Evolutionary conservation across 2,113 vertebrate genomes (phyloP).

Genomic region (Ageneiosus marmoratus): DNA sequence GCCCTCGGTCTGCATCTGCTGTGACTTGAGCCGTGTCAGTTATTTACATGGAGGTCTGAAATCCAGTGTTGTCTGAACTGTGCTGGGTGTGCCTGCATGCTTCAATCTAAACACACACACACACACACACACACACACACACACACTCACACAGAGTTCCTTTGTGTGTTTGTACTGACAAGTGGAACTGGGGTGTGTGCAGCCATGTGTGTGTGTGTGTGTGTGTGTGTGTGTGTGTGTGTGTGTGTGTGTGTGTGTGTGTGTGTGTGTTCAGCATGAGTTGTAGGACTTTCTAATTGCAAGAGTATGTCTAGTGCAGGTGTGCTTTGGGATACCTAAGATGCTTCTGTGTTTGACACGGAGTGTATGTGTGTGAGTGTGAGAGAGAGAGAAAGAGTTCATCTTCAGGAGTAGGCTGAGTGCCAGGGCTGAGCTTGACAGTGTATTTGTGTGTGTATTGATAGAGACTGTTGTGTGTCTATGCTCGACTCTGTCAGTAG

Average conservation of each 20-base stretch:
- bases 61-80: slow-evolving; percentile 12
- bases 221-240: slow-evolving; percentile 28
- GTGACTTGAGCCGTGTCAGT: background rate
- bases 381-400: background rate
- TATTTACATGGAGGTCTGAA: background rate
- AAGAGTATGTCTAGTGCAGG: slow-evolving; percentile 19
- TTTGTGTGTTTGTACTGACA: slow-evolving; percentile 40
- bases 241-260: slow-evolving; percentile 8
- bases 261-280: slow-evolving; percentile 18
- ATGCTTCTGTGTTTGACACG: slow-evolving; percentile 16
- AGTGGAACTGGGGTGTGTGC: slow-evolving; percentile 26
- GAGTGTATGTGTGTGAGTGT: background rate
- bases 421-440: background rate
- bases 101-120: background rate
- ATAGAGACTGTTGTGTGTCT: slow-evolving; percentile 29
- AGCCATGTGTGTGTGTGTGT: background rate
- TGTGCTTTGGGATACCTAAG: slow-evolving; percentile 9
- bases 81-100: slow-evolving; percentile 16
- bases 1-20: slow-evolving; percentile 3
- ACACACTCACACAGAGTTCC: slow-evolving; percentile 16
- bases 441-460: slow-evolving; percentile 40
- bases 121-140: slow-evolving; percentile 25
- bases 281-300: slow-evolving; percentile 14
- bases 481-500: background rate
- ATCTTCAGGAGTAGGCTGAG: background rate